phyloP scores from a whole-genome alignment of 2,113 vertebrate species.

The Bombycilla garrulus region DNA sequence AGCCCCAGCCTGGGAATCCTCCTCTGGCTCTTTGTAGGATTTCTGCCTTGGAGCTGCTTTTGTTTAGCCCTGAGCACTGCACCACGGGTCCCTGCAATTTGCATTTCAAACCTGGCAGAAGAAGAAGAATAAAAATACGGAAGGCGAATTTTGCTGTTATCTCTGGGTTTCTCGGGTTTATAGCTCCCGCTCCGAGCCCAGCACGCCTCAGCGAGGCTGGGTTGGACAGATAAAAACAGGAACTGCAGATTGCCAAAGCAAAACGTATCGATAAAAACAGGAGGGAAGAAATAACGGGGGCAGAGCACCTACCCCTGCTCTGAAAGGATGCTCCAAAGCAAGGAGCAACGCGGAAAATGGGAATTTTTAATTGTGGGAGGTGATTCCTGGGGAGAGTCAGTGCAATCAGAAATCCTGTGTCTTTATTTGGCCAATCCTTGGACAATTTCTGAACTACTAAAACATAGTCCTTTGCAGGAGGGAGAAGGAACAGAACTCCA shows the following conservation, averaged over 20 bases:
- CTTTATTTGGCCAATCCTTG: not conserved
- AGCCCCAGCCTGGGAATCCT: slow-evolving; percentile 8
- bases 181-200: not conserved
- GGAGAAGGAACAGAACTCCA: not conserved
- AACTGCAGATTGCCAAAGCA: not conserved
- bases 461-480: not conserved
- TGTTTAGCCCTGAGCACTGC: slow-evolving; percentile 40
- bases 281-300: not conserved
- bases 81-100: slow-evolving; percentile 27
- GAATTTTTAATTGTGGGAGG: not conserved
- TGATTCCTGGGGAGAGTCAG: not conserved
- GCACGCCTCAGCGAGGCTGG: not conserved
- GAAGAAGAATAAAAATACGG: not conserved
- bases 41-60: not conserved
- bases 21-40: not conserved
- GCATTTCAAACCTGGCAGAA: slow-evolving; percentile 25
- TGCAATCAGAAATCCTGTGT: not conserved
- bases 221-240: not conserved
- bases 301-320: not conserved
- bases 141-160: not conserved
- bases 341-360: not conserved
- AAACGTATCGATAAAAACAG: not conserved
- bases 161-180: slow-evolving; percentile 23
- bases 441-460: not conserved
- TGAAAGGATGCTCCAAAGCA: not conserved